These are phyloP conservation scores for Tenebrio molitor DNA, from an alignment of 1,140 invertebrate genomes.

Conservation along the genomic window DNA sequence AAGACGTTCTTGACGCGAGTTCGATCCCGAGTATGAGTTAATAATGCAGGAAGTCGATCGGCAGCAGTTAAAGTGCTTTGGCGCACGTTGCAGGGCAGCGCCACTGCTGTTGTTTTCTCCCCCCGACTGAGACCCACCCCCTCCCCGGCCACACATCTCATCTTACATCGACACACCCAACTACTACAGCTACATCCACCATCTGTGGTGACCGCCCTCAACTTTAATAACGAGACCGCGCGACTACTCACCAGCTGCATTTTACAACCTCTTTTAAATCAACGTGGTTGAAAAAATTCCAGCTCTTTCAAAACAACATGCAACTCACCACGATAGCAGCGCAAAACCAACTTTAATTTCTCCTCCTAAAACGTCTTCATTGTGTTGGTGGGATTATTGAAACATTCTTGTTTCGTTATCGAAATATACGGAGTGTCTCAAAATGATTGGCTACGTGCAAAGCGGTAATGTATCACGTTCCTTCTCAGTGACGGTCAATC, in stretches of 20 bases:
- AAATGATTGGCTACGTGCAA: conserved; percentile 18
- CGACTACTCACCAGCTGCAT: conserved; percentile 46
- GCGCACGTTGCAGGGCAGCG: conserved; percentile 65
- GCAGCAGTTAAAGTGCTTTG: conserved; percentile 63
- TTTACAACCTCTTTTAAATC: conserved; percentile 51
- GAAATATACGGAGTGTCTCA: conserved; percentile 22
- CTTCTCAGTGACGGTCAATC: conserved; percentile 3
- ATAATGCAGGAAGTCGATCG: conserved; percentile 12
- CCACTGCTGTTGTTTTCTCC: conserved; percentile 63
- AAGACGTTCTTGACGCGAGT: background rate
- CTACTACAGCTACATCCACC: conserved; percentile 61
- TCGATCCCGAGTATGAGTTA: conserved; percentile 8
- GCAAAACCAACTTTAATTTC: conserved; percentile 32
- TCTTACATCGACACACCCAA: conserved; percentile 61
- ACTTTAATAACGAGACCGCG: conserved; percentile 35
- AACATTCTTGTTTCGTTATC: background rate
- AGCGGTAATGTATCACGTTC: conserved; percentile 9
- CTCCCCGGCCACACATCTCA: conserved; percentile 64
- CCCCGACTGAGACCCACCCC: conserved; percentile 62
- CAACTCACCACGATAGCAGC: conserved; percentile 40
- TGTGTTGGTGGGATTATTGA: conserved; percentile 26
- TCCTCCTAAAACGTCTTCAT: conserved; percentile 22
- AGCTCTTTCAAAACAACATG: conserved; percentile 51
- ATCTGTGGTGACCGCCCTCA: conserved; percentile 43
- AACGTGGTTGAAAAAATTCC: conserved; percentile 42